Base-by-base conservation (phyloP, 53 echinoderm and acorn worm genomes). In the Luidia sarsii region DNA sequence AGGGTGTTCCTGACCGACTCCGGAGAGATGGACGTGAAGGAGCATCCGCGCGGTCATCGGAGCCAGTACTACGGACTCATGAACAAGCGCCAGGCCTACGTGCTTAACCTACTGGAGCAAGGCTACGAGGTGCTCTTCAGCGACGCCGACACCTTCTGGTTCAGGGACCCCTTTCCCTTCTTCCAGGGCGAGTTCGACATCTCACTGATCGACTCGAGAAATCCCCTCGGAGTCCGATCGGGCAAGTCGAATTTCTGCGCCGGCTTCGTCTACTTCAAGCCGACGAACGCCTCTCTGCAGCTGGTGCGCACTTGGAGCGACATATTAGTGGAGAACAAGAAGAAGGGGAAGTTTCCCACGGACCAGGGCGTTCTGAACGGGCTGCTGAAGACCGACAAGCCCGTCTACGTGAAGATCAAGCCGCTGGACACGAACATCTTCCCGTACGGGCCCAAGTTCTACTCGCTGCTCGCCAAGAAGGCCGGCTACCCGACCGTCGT, bases 141-240 rank as follows among this genome's bases (percentile, higher is more conserved):
- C 7, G 81, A 80, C 48, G 36, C 52, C 0, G 81, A 80, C 35
- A 80, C 81, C 1, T 65, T 80, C 50, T 80, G 81, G 81, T 80
- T 80, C 22, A 23, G 64, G 30, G 50, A 80, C 50, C 80, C 80
- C 14, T 80, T 80, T 49, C 80, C 80, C 6, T 64, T 53, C 33
- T 64, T 80, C 53, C n/a, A 48, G 33, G 80, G 80, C 21, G 49
- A 80, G 11, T 59, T 59, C 29, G 59, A 59, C 14, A 59, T 59
- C 31, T 59, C 59, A 18, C 20, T 72, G 9, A 72, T 72, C 33
- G 34, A 53, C 20, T 59, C 59, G 7, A 28, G 2, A 23, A 59
- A 59, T 25, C 59, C 59, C 4, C 14, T 59, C 13, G 59, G 59
- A 9, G 59, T 59, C 15, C 24, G 59, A 13, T 11, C 29, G 10